Evolutionary conservation across 1,140 invertebrate species (phyloP), one percentile per base, ranked within the genome.

Genomic region (Dinoponera quadriceps): DNA sequence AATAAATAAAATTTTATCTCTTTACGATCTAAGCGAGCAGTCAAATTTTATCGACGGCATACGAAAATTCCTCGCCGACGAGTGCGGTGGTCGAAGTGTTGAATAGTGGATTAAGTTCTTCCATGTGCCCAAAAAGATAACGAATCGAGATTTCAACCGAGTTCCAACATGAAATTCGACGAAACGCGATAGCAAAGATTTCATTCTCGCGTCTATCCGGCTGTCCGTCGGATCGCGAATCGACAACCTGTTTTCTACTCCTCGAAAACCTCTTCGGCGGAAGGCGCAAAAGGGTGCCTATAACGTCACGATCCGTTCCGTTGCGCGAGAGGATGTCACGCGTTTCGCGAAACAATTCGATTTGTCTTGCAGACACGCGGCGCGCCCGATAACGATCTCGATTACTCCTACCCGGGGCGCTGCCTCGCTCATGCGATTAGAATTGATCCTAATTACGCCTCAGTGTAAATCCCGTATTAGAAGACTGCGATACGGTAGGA

Each of bases 361-460:
- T 80, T 80, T 71, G 65, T 80, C 65, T 80, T 71, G 51, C 75
- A 80, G 75, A 80, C 75, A 71, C 75, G 75, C 63, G 49, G 69
- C 65, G 63, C 55, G 33, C 65, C 44, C 65, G 75, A 80, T 80
- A 80, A 80, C 75, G 75, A 80, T 80, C 65, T 80, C 75, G 75
- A 80, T 80, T 80, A 80, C 75, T 57, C 65, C 75, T 57, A 55
- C 65, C 75, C 51, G 75, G 49, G 75, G 38, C 51, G 51, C 57
- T 48, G 59, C 63, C 49, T 51, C 54, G 63, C 66, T 81, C 82
- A 57, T 38, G 73, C 55, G 69, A 86, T 80, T 84, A 69, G 77
- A 78, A 55, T 85, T 73, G 68, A 78, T 83, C 71, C 68, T 83
- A 82, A 82, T 82, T 74, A 82, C 57, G 55, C 54, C 59, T 65